Evolutionary conservation across 2,888 invertebrate species (phyloP).

Genomic region (Melangyna quadrimaculata): DNA sequence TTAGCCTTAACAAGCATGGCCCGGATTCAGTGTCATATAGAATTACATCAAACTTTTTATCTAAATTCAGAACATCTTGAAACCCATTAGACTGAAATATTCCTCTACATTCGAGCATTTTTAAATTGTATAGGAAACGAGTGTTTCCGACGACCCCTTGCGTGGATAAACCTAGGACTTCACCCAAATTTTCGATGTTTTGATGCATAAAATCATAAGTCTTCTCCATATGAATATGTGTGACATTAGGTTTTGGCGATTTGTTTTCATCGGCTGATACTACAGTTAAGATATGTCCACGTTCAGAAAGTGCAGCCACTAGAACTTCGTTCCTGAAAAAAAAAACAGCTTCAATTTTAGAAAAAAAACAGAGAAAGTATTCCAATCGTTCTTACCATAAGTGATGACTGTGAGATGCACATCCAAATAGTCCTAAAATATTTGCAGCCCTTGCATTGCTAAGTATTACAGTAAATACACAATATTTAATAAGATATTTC

Average conservation of each 20-base stretch:
- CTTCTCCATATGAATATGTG: conserved; percentile 73
- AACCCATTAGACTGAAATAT: conserved; percentile 72
- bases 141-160: conserved; percentile 8
- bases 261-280: conserved; percentile 28
- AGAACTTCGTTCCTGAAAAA: conserved; percentile 42
- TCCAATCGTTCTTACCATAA: conserved; percentile 30
- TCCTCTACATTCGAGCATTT: conserved; percentile 50
- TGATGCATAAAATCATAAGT: not conserved
- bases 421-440: conserved; percentile 56
- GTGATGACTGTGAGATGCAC: conserved; percentile 48
- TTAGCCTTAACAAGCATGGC: conserved; percentile 74
- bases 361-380: not conserved
- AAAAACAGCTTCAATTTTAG: not conserved
- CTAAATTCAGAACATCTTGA: conserved; percentile 74
- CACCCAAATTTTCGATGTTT: not conserved
- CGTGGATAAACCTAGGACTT: not conserved
- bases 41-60: conserved; percentile 76
- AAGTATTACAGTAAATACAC: not conserved
- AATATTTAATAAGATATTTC: not conserved
- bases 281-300: conserved; percentile 44
- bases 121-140: conserved; percentile 41
- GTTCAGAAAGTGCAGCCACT: conserved; percentile 15
- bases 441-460: not conserved
- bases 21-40: conserved; percentile 74
- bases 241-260: conserved; percentile 47